Base-by-base conservation (phyloP, 2,797 vertebrate genomes). In the Margarornis squamiger region DNA sequence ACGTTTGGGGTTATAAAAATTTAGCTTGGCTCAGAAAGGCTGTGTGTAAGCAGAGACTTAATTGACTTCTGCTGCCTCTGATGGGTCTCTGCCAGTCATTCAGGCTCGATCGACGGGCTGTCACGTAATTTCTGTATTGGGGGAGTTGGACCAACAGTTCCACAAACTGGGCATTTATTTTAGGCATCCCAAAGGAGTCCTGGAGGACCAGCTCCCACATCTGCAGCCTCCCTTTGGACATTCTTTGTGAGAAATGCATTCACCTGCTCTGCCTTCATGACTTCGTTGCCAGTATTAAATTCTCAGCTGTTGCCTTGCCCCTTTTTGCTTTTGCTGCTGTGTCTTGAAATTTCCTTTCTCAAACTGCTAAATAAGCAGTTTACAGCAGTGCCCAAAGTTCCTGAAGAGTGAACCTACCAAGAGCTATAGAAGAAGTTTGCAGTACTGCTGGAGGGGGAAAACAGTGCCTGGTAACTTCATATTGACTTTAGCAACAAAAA, bases 21-120 rank as follows among this genome's bases (percentile, higher is more conserved):
- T 98, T 98, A 96, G 97, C 96, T 98, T 98, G 98, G 98, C 98
- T 96, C 86, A 39, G 74, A 95, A 97, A 93, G 97, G 93, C 92
- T 55, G 72, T 96, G 96, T 97, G 94, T 97, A 98, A 98, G 96
- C 97, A 97, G 95, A 97, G 74, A 86, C 89, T 96, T 98, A 98
- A 98, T 98, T 98, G 98, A 97, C 98, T 98, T 98, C 98, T 99
- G 98, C 98, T 98, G 98, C 97, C 94, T 96, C 82, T 18, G 88
- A 97, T 98, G 97, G 95, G 93, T 93, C 92, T 73, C 90, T 97
- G 98, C 98, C 98, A 98, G 98, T 98, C 98, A 98, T 98, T 98
- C 97, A 98, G 97, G 96, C 96, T 72, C 86, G 72, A 95, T 97
- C 34, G 32, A 94, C 34, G 2, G 85, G 90, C 93, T 96, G 96